Evolutionary conservation across 2,113 vertebrate genomes (phyloP).

Genomic region (Merops nubicus): DNA sequence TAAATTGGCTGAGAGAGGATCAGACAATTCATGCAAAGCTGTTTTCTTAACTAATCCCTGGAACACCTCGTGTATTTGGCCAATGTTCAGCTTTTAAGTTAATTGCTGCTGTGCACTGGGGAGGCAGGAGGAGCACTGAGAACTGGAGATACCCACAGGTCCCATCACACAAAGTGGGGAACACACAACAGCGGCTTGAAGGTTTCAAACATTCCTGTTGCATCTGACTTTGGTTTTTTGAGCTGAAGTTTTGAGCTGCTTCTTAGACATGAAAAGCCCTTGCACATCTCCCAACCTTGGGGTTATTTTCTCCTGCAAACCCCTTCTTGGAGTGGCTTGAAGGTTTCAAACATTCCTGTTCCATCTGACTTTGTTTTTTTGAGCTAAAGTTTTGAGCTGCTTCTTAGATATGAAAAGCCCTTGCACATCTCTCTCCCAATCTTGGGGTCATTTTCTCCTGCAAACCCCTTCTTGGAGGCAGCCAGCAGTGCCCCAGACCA

Average conservation of each 20-base stretch:
- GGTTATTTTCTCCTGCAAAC: background rate
- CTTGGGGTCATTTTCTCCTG: background rate
- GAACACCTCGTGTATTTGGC: background rate
- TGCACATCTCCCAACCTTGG: background rate
- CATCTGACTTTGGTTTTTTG: background rate
- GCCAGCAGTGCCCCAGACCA: background rate
- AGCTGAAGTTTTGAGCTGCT: background rate
- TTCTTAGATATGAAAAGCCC: background rate
- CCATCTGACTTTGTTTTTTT: background rate
- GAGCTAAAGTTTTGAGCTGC: background rate
- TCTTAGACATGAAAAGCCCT: background rate
- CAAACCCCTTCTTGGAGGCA: background rate
- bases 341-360: background rate
- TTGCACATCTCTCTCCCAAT: background rate
- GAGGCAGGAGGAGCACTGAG: background rate
- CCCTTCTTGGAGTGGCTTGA: background rate
- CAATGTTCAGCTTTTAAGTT: background rate
- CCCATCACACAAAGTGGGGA: background rate
- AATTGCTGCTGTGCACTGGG: background rate
- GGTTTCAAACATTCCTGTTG: background rate
- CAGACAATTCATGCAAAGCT: background rate
- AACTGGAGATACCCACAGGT: background rate
- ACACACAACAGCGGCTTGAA: background rate
- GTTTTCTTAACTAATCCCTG: conserved; percentile 11
- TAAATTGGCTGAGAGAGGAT: conserved; percentile 22